Conservation (phyloP, 2,888 invertebrate genomes). For the Habroteleia sp. region DNA sequence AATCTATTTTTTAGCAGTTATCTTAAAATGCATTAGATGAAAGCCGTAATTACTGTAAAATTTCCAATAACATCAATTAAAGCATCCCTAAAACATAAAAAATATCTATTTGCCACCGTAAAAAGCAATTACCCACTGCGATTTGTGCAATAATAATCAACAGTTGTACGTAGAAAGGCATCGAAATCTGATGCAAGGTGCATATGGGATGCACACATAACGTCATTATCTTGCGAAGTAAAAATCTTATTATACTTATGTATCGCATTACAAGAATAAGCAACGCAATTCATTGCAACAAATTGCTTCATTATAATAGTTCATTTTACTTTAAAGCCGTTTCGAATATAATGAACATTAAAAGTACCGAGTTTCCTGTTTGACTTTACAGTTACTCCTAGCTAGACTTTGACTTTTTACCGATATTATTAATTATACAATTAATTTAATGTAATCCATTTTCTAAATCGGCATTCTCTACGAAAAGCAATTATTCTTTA, state of each 20-base stretch:
- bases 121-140: constrained; percentile 35
- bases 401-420: constrained; percentile 42
- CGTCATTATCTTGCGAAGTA: constrained; percentile 43
- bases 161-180: constrained; percentile 26
- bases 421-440: constrained; percentile 44
- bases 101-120: constrained; percentile 7
- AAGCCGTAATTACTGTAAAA: background rate
- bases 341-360: constrained; percentile 52
- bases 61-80: constrained; percentile 15
- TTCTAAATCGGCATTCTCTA: background rate
- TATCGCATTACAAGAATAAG: constrained; percentile 46
- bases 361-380: constrained; percentile 41
- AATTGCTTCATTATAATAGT: constrained; percentile 59
- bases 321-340: constrained; percentile 45
- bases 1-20: too few relatives aligned
- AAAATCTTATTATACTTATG: constrained; percentile 49
- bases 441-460: constrained; percentile 23
- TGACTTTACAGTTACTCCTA: constrained; percentile 39
- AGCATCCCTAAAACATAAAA: background rate
- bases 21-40: too few relatives aligned
- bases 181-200: constrained; percentile 48
- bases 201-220: constrained; percentile 45
- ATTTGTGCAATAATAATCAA: constrained; percentile 37
- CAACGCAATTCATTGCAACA: constrained; percentile 57
- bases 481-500: background rate